Percentiles rank a stretch among this genome's conserved stretches.
phyloP scores from a whole-genome alignment of 2,888 invertebrate genomes.

The Pseudococcus viburni region DNA sequence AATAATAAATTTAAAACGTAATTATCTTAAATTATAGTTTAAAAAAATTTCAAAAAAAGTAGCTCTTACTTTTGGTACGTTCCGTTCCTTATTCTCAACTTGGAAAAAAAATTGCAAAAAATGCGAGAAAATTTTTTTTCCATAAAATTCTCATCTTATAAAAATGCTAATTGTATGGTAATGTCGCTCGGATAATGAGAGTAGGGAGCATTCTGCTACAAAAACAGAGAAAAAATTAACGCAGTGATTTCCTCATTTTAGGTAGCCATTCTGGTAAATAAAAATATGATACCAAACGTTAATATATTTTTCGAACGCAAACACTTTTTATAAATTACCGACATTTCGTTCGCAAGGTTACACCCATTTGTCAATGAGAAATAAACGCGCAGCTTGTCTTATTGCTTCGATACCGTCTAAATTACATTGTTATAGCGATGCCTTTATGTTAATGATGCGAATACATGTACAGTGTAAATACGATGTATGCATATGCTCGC shows the following conservation, averaged over 20 bases:
- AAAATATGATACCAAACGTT: conserved; percentile 33
- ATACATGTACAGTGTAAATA: background rate
- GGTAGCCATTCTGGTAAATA: conserved; percentile 6
- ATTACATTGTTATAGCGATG: conserved; percentile 11
- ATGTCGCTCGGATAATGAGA: background rate
- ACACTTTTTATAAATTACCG: conserved; percentile 42
- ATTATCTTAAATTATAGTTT: too few relatives aligned
- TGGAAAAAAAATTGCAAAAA: background rate
- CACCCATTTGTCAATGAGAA: conserved; percentile 44
- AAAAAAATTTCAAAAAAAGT: too few relatives aligned
- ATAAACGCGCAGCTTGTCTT: conserved; percentile 14
- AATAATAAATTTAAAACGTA: too few relatives aligned
- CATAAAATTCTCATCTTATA: background rate
- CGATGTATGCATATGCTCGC: background rate
- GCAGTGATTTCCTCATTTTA: background rate
- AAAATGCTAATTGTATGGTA: background rate
- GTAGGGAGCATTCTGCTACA: background rate
- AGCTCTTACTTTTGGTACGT: background rate
- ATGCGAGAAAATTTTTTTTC: background rate
- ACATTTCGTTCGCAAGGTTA: conserved; percentile 47
- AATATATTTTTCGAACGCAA: conserved; percentile 32
- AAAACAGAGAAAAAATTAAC: background rate
- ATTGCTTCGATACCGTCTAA: conserved; percentile 46
- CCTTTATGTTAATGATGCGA: conserved; percentile 41
- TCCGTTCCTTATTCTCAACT: background rate